Percentiles rank a stretch among this genome's conserved stretches.
These are phyloP conservation scores for Paramisgurnus dabryanus DNA, from an alignment of 2,113 vertebrate genomes.

Conservation along the genomic window DNA sequence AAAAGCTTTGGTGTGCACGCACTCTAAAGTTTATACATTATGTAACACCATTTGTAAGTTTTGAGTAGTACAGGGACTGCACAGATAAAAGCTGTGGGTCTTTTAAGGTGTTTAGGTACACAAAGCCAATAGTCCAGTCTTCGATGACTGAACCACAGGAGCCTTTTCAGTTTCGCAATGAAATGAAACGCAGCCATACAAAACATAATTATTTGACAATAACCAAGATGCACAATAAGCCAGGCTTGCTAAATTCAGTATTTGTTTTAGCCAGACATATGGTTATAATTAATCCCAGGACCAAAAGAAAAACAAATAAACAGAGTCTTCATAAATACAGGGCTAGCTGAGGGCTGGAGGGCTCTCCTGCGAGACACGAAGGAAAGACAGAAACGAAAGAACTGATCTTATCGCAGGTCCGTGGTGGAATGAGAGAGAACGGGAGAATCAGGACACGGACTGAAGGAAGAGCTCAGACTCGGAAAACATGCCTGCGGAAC, in stretches of 20 bases:
- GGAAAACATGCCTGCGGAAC: slow-evolving; percentile 35
- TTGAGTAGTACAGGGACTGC: not conserved
- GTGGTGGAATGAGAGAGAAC: slow-evolving; percentile 16
- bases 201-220: slow-evolving; percentile 54
- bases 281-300: slow-evolving; percentile 77
- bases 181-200: too few species aligned
- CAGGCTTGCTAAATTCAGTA: slow-evolving; percentile 60
- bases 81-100: not conserved
- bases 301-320: slow-evolving; percentile 73
- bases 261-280: slow-evolving; percentile 72
- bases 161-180: not conserved
- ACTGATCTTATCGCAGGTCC: slow-evolving; percentile 50
- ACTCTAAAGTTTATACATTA: too few species aligned
- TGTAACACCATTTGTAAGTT: slow-evolving; percentile 20
- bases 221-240: slow-evolving; percentile 59
- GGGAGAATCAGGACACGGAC: slow-evolving; percentile 6
- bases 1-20: too few species aligned
- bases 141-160: not conserved
- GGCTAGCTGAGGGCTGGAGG: slow-evolving; percentile 67
- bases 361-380: slow-evolving; percentile 31
- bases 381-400: slow-evolving; percentile 35
- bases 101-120: not conserved
- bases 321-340: slow-evolving; percentile 67
- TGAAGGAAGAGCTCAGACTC: slow-evolving; percentile 27
- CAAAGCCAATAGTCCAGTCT: not conserved